phyloP scores from a whole-genome alignment of 1,140 invertebrate species.

The Caerostris darwini region DNA sequence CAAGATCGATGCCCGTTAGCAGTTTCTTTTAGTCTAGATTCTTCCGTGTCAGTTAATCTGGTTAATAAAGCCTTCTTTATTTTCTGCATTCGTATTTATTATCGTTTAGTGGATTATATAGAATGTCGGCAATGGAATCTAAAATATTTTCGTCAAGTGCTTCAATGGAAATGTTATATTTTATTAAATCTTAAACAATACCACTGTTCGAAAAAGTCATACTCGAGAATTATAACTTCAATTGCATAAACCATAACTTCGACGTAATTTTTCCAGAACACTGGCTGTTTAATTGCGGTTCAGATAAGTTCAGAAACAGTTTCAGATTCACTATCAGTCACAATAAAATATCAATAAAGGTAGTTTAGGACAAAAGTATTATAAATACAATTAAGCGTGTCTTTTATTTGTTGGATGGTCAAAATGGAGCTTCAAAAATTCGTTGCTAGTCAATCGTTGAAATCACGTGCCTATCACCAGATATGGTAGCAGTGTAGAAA shows the following conservation, averaged over 20 bases:
- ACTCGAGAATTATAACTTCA: neutral
- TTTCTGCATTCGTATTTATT: neutral
- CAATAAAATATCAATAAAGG: too few relatives aligned
- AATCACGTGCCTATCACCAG: too few relatives aligned
- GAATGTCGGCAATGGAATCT: neutral
- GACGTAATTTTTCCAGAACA: too few relatives aligned
- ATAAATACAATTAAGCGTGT: too few relatives aligned
- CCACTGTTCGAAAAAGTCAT: neutral
- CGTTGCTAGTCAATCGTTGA: too few relatives aligned
- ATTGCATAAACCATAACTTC: neutral
- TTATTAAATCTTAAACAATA: neutral
- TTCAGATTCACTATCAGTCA: too few relatives aligned
- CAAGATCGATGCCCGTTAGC: neutral
- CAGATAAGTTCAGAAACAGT: too few relatives aligned
- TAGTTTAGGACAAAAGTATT: too few relatives aligned
- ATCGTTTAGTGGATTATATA: neutral
- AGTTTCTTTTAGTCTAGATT: constrained; percentile 4
- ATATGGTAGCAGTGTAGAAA: too few relatives aligned
- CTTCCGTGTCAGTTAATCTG: neutral
- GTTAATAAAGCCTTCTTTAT: neutral
- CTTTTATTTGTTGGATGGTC: too few relatives aligned
- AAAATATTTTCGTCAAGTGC: neutral
- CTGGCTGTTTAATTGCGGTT: too few relatives aligned
- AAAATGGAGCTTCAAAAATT: too few relatives aligned
- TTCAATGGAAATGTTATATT: neutral